A percentile compares a stretch with the other conserved stretches of the same genome.
Conservation (phyloP, 2,113 vertebrate genomes). For the Gymnarchus niloticus region DNA sequence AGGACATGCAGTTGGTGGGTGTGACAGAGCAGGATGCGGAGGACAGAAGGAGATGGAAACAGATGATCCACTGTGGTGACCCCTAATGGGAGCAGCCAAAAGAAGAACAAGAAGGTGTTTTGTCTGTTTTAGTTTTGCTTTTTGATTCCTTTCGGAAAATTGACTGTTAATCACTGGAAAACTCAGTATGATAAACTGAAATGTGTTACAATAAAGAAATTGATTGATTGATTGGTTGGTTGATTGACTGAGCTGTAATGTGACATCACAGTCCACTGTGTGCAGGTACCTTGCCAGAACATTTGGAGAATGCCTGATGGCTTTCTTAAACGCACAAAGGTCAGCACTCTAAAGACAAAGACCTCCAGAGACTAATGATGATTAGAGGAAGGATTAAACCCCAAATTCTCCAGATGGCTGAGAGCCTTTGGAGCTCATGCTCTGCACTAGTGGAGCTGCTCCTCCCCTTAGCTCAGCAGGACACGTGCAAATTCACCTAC, state of each 20-base stretch:
- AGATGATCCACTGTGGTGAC: too few relatives aligned
- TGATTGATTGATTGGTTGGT: background rate
- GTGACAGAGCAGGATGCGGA: too few relatives aligned
- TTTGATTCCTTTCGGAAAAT: background rate
- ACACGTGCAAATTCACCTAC: constrained; percentile 18
- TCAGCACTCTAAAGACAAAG: constrained; percentile 24
- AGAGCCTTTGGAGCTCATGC: constrained; percentile 33
- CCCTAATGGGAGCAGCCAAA: too few relatives aligned
- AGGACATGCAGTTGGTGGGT: too few relatives aligned
- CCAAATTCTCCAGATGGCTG: constrained; percentile 27
- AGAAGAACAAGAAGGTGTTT: too few relatives aligned
- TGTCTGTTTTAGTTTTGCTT: too few relatives aligned
- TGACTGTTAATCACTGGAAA: background rate
- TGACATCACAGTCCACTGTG: background rate
- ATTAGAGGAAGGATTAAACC: constrained; percentile 33
- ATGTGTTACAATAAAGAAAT: too few relatives aligned
- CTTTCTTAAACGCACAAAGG: constrained; percentile 21
- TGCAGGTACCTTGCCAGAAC: background rate
- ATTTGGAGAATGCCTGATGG: background rate
- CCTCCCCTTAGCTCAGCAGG: constrained; percentile 39
- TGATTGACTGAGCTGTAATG: background rate
- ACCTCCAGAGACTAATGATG: constrained; percentile 31
- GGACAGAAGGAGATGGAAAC: too few relatives aligned
- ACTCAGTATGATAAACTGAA: background rate
- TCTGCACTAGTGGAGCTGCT: constrained; percentile 46